Evolutionary conservation across 2,888 invertebrate species (phyloP), one percentile per base, ranked within the genome.

Genomic region (Phyllotreta cruciferae): DNA sequence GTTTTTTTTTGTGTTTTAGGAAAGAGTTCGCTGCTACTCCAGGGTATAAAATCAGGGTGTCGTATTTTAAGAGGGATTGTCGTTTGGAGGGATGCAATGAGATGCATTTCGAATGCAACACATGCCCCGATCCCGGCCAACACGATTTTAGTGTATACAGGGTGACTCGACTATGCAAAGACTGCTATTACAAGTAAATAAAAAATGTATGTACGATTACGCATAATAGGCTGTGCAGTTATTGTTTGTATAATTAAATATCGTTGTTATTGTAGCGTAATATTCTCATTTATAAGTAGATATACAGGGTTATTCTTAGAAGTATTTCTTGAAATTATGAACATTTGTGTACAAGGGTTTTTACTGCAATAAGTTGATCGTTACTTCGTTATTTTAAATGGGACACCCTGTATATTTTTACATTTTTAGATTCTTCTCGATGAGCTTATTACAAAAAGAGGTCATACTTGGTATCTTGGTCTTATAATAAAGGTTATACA

Each of bases 101-200:
- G 4, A 66, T 64, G 37, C 50, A 64, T 9, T 61, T 62, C 34
- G 45, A 39, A 6, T 70, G 70, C 39, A 36, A 38, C 2, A 62
- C 65, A 52, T 71, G 71, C 45, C 68, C 60, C 24, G 49, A 66
- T 62, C 71, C 71, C 1, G 36, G 9, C 6, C 39, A 58, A 5
- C 24, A 13, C 1, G 41, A 58, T 44, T 71, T 71, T 62, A 67
- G 55, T 39, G 63, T 70, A 54, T 34, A 61, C 14, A 9, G 14
- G 10, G 61, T 64, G 2, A 0, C 8, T 34, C 47, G 9, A 52
- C 3, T 38, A 7, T 64, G 64, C 37, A 34, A 11, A 36, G 13
- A 47, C 1, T 64, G 64, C 49, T 64, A 64, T 56, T 62, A 62
- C 45, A 36, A 42, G 11, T 61, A 55, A 54, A 11, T 8, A 34